Evolutionary conservation across 2,797 vertebrate species (phyloP), one percentile per base, ranked within the genome.

Genomic region (Erethizon dorsatum): DNA sequence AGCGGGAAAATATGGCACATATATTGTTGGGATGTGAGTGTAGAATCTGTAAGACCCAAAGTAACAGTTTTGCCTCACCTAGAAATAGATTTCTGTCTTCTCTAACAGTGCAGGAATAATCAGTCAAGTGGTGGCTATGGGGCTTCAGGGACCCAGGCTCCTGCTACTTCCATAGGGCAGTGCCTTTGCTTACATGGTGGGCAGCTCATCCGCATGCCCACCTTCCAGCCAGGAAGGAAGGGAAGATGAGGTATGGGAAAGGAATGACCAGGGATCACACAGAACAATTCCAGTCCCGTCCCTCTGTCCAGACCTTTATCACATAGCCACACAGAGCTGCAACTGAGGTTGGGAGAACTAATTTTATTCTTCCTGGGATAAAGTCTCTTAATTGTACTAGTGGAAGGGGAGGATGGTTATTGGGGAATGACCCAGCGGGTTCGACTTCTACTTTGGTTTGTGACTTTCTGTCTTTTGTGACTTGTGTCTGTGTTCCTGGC

Each of bases 1-100:
- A 67, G 28, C 59, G 54, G 82, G 50, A 88, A 77, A 47, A 75
- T 13, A 6, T 83, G 69, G 54, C 18, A 7, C 31, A n/a, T 52
- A 6, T 85, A 52, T 77, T 73, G 13, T 86, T 65, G 91, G 87
- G 47, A 67, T 24, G 18, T 83, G 57, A 57, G 15, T 89, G 93
- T 80, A 71, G 75, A 96, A 83, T 41, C 22, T 56, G 9, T 56
- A 33, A 88, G 75, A 87, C 79, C 17, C 75, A 63, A 37, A 57
- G 54, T 59, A 37, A 47, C n/a, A 75, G 15, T 52, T 59, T 89
- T 80, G 33, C n/a, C 90, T 96, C 41, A 75, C 54, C 61, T 67
- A 69, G n/a, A 92, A 83, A 90, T 61, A 67, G 8, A 59, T 50
- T 77, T 59, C 52, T 89, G 22, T 56, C 52, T 94, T 92, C 41